phyloP scores from a whole-genome alignment of 2,888 invertebrate species.

The Villa cingulata region DNA sequence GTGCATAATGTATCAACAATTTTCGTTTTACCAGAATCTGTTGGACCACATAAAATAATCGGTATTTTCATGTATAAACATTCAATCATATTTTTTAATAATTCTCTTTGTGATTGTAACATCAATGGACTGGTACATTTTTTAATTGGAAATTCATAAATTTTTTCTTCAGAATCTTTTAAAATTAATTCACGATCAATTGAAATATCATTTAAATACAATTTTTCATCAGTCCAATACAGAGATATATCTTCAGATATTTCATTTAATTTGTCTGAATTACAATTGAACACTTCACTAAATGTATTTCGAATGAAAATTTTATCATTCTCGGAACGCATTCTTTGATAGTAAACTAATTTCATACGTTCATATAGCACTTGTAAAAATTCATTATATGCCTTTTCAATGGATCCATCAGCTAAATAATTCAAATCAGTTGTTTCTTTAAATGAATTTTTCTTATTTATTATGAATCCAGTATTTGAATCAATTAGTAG shows the following conservation, averaged over 20 bases:
- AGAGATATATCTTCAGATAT: slow-evolving; percentile 43
- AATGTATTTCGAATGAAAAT: slow-evolving; percentile 47
- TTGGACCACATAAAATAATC: slow-evolving; percentile 45
- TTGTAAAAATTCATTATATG: slow-evolving; percentile 23
- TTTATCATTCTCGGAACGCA: slow-evolving; percentile 69
- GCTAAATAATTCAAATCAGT: slow-evolving; percentile 4
- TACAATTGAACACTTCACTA: slow-evolving; percentile 37
- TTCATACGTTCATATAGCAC: slow-evolving; percentile 41
- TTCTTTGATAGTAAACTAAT: slow-evolving; percentile 73
- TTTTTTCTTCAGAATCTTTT: slow-evolving; percentile 21
- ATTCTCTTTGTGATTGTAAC: slow-evolving; percentile 45
- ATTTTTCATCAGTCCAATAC: slow-evolving; percentile 42
- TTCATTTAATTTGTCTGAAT: slow-evolving; percentile 25
- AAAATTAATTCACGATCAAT: slow-evolving; percentile 33
- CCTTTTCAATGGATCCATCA: slow-evolving; percentile 13
- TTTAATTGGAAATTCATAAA: slow-evolving; percentile 18
- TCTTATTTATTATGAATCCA: slow-evolving; percentile 27
- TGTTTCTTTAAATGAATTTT: slow-evolving; percentile 18
- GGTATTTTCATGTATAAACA: slow-evolving; percentile 90
- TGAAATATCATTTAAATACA: slow-evolving; percentile 52
- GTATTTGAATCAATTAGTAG: slow-evolving; percentile 40
- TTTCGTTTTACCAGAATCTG: slow-evolving; percentile 35
- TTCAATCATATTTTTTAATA: slow-evolving; percentile 66
- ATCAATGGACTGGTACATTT: slow-evolving; percentile 37
- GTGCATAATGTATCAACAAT: slow-evolving; percentile 29